Base-by-base conservation (phyloP, 2,113 vertebrate species). In the Chlamydotis undulata region DNA sequence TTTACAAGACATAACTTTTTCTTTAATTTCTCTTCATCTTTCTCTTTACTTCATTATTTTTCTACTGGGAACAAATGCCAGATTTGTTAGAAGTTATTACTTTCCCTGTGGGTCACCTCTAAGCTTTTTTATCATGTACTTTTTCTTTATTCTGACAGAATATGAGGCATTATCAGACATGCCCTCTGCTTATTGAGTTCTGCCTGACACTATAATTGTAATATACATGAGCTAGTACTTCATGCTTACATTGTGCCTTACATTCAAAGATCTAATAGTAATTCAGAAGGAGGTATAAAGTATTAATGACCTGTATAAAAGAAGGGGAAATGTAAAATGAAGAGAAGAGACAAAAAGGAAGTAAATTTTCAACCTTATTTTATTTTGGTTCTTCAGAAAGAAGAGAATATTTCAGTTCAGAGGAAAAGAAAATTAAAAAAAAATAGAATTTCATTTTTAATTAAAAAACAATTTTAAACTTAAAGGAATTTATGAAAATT, bases 131-230 rank as follows among this genome's bases (percentile, higher is more conserved):
- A 87, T 83, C 19, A 0, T 59, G 70, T 81, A 55, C 55, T 94
- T 96, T 80, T 93, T 86, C 82, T 76, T 93, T 92, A 87, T 92
- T 96, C 93, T 93, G 88, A 92, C 79, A 91, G 83, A 94, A 91
- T 89, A 87, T 53, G 67, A 93, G 79, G 52, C n/a, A 61, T 96
- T 96, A 93, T 94, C 75, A 94, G 93, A 63, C 78, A 75, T 83
- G 88, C 60, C 76, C 86, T 92, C 90, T 90, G 73, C 88, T 93
- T 95, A 94, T 90, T 96, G 93, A 96, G 82, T 92, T 97, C 96
- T 94, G 82, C 39, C 76, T 90, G 75, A 71, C 82, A 56, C 74
- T 90, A 16, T 92, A 95, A 93, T 89, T 90, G 83, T 92, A 95
- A 95, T 88, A 89, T 78, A 92, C 83, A 89, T 81, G 88, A 96